These are phyloP conservation scores for Andinoacara biseriatus DNA, from an alignment of 2,113 vertebrate species.

Conservation along the genomic window DNA sequence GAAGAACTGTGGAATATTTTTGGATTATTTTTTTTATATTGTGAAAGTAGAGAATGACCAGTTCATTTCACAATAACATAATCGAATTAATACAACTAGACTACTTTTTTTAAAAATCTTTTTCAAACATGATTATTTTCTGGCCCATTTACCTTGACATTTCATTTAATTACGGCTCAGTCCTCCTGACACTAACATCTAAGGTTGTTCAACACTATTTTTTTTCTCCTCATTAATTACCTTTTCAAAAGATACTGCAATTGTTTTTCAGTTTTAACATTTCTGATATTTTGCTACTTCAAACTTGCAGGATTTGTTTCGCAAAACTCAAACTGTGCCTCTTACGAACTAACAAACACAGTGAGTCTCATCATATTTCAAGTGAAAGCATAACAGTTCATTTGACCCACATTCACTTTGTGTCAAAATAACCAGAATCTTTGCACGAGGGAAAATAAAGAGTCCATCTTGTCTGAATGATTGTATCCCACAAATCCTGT, in stretches of 20 bases:
- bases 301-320: conserved; percentile 26
- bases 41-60: not conserved
- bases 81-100: not conserved
- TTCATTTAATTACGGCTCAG: not conserved
- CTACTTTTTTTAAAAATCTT: not conserved
- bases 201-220: too few relatives aligned
- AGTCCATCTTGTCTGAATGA: not conserved
- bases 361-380: not conserved
- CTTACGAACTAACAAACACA: conserved; percentile 14
- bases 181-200: not conserved
- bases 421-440: conserved; percentile 3
- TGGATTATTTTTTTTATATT: not conserved
- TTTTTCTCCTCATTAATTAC: not conserved
- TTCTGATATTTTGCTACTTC: not conserved
- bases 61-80: not conserved
- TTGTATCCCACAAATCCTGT: conserved; percentile 2
- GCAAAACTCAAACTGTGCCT: conserved; percentile 18
- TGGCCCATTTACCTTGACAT: not conserved
- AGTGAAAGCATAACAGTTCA: conserved; percentile 20
- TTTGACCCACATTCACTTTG: not conserved
- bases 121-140: not conserved
- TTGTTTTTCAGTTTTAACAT: conserved; percentile 12
- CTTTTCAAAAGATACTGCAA: not conserved
- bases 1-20: not conserved
- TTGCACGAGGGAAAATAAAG: not conserved